A percentile compares a stretch with the other conserved stretches of the same genome.
phyloP scores from a whole-genome alignment of 2,888 invertebrate genomes.

The Tortricodes alternella region DNA sequence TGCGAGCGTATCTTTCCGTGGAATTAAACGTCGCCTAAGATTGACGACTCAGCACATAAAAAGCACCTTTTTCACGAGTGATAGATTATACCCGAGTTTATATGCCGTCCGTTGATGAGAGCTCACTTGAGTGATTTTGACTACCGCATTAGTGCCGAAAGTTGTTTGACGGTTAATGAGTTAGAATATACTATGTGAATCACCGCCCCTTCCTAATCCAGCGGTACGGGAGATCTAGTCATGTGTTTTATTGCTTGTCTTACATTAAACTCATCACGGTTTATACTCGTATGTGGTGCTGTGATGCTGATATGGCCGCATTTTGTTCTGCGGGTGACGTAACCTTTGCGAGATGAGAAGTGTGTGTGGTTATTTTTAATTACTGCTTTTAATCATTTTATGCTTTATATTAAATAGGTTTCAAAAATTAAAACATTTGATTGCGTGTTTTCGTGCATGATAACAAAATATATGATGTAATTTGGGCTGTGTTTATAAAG shows the following conservation, averaged over 20 bases:
- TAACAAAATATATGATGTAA: no score
- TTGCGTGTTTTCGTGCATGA: no score
- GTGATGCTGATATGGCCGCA: no score
- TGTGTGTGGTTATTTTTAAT: no score
- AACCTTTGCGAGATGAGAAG: no score
- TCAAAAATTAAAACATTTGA: no score
- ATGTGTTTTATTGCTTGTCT: constrained; percentile 14
- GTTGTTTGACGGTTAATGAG: constrained; percentile 28
- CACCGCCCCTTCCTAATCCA: constrained; percentile 19
- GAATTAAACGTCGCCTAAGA: constrained; percentile 30
- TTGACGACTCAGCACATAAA: constrained; percentile 30
- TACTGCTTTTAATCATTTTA: no score
- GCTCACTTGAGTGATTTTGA: constrained; percentile 28
- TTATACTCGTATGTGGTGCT: no score
- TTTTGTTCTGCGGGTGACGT: no score
- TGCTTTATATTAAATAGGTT: no score
- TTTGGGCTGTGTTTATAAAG: no score
- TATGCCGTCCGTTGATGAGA: constrained; percentile 28
- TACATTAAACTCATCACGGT: background rate
- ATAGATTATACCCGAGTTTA: constrained; percentile 30
- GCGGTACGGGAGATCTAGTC: constrained; percentile 1
- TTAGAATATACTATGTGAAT: constrained; percentile 20
- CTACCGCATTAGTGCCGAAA: constrained; percentile 16
- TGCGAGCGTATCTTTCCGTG: constrained; percentile 30
- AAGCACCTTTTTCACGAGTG: constrained; percentile 30